Percentiles rank a stretch among this genome's conserved stretches.
Evolutionary conservation across 2,113 vertebrate species (phyloP).

Genomic region (Mesembrinibis cayennensis): DNA sequence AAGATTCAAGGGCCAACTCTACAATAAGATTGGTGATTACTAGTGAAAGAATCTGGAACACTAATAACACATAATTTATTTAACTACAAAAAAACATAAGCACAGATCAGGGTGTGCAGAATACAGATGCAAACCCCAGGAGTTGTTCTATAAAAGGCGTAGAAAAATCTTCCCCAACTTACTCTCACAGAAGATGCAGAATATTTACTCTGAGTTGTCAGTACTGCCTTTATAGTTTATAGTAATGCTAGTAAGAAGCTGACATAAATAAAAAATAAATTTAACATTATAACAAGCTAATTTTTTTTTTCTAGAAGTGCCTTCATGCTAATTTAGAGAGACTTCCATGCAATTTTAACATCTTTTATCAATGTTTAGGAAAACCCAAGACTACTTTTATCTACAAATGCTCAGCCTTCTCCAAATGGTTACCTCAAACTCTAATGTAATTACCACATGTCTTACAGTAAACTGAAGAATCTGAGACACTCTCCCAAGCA

Average conservation of each 20-base stretch:
- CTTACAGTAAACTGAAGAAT: slow-evolving; percentile 11
- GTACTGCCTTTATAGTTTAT: background rate
- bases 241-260: background rate
- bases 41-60: background rate
- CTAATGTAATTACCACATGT: background rate
- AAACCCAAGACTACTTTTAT: background rate
- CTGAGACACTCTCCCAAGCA: slow-evolving; percentile 8
- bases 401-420: background rate
- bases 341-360: background rate
- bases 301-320: background rate
- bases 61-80: background rate
- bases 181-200: background rate
- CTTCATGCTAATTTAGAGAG: background rate
- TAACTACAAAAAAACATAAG: background rate
- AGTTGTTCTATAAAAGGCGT: background rate
- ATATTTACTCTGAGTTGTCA: background rate
- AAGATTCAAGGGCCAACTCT: background rate
- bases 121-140: background rate
- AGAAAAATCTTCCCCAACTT: background rate
- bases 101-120: background rate
- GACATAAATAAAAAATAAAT: background rate
- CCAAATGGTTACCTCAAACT: background rate
- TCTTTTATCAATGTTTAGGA: background rate
- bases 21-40: background rate
- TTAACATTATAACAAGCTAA: background rate